phyloP scores from a whole-genome alignment of 2,888 invertebrate species.

The Ochlodes sylvanus region DNA sequence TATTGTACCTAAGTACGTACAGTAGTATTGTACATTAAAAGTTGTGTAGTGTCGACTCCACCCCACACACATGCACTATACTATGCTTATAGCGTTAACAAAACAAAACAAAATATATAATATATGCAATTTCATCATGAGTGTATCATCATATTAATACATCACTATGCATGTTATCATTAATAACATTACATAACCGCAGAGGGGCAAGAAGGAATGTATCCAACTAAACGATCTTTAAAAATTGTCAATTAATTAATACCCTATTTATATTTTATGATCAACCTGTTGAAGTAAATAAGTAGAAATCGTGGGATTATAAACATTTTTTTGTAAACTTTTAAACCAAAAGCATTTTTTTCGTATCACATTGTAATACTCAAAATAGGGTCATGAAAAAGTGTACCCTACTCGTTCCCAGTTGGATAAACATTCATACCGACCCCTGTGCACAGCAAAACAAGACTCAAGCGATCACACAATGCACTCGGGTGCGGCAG shows the following conservation, averaged over 20 bases:
- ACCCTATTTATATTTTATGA: too few species aligned
- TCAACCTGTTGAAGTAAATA: too few species aligned
- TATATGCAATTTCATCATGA: conserved; percentile 32
- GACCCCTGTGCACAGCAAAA: conserved; percentile 48
- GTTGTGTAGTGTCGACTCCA: conserved; percentile 33
- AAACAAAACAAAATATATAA: conserved; percentile 65
- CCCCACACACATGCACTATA: conserved; percentile 59
- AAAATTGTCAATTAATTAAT: too few species aligned
- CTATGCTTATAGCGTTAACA: conserved; percentile 75
- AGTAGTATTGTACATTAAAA: neutral
- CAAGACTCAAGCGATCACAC: conserved; percentile 61
- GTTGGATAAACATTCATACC: neutral
- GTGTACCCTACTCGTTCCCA: neutral
- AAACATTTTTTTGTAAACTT: too few species aligned
- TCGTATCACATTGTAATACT: too few species aligned
- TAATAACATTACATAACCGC: conserved; percentile 16
- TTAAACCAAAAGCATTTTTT: too few species aligned
- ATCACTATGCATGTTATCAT: conserved; percentile 38
- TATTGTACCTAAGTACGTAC: neutral
- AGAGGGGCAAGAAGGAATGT: conserved; percentile 17
- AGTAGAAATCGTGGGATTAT: too few species aligned
- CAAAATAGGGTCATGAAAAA: too few species aligned
- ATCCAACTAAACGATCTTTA: neutral
- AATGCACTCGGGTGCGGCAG: conserved; percentile 56
- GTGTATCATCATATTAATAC: conserved; percentile 22